Percentiles rank a stretch among this genome's conserved stretches.
Conservation (phyloP, 1,140 invertebrate genomes). For the Liolophura sinensis region DNA sequence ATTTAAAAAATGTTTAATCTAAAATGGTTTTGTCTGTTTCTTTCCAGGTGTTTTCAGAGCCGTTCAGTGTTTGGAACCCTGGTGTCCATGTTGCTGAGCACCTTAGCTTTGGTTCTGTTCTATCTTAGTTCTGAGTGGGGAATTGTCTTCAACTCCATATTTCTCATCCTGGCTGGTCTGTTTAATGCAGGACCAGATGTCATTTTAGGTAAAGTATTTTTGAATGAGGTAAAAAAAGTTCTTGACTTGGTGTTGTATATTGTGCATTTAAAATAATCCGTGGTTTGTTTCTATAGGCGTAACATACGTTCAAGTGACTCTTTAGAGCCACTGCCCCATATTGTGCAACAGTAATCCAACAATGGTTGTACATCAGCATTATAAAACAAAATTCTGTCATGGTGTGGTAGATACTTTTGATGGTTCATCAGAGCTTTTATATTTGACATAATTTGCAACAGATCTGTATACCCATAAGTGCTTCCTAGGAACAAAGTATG, state of each 20-base stretch:
- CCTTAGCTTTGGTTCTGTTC: slow-evolving; percentile 57
- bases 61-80: slow-evolving; percentile 57
- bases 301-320: no score
- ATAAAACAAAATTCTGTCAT: no score
- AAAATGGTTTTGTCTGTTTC: slow-evolving; percentile 11
- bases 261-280: no score
- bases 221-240: not conserved
- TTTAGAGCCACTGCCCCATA: no score
- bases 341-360: no score
- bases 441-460: no score
- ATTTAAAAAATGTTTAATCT: not conserved
- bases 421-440: slow-evolving; percentile 1
- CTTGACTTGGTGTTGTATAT: not conserved
- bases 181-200: slow-evolving; percentile 64
- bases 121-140: slow-evolving; percentile 59
- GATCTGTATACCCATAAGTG: no score
- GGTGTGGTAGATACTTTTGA: not conserved
- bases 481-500: no score
- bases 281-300: no score
- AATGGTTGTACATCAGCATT: no score
- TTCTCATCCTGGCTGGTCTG: slow-evolving; percentile 61
- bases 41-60: slow-evolving; percentile 54
- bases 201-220: slow-evolving; percentile 52
- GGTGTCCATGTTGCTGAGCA: slow-evolving; percentile 54
- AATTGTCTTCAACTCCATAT: slow-evolving; percentile 55